These are phyloP conservation scores for Osmerus eperlanus DNA, from an alignment of 2,113 vertebrate genomes.

Conservation along the genomic window DNA sequence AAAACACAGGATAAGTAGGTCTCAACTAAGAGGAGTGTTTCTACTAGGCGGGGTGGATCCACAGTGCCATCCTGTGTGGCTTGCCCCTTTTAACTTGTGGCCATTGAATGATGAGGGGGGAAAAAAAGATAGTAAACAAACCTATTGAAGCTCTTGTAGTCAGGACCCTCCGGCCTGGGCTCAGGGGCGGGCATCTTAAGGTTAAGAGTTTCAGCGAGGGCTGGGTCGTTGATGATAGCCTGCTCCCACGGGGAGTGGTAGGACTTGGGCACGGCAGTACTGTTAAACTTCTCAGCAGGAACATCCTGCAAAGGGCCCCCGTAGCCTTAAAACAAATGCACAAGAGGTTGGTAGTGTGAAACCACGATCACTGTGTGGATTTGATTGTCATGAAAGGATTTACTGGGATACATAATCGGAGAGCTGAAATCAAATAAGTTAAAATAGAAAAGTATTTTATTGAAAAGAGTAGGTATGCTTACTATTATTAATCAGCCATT, in stretches of 20 bases:
- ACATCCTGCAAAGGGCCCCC: slow-evolving; percentile 78
- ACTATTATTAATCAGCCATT: too few relatives aligned
- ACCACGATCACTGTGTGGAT: background rate
- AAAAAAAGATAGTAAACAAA: slow-evolving; percentile 47
- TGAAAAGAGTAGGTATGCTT: too few relatives aligned
- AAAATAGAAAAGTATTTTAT: too few relatives aligned
- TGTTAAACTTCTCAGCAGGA: slow-evolving; percentile 82
- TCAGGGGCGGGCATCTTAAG: slow-evolving; percentile 78
- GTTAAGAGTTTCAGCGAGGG: slow-evolving; percentile 83
- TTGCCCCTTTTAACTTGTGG: too few relatives aligned
- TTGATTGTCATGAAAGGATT: too few relatives aligned
- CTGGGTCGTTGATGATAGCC: slow-evolving; percentile 87
- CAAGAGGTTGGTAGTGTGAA: background rate
- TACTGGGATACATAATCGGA: too few relatives aligned
- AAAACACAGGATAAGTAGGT: too few relatives aligned
- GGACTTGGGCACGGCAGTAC: slow-evolving; percentile 80
- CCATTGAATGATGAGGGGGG: too few relatives aligned
- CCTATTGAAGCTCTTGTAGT: slow-evolving; percentile 96
- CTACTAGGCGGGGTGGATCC: too few relatives aligned
- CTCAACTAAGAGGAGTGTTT: too few relatives aligned
- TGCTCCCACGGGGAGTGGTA: slow-evolving; percentile 97
- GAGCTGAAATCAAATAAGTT: too few relatives aligned
- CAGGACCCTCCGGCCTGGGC: slow-evolving; percentile 75
- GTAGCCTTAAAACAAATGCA: slow-evolving; percentile 64
- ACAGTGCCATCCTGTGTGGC: too few relatives aligned